Evolutionary conservation across 2,888 invertebrate species (phyloP), one percentile per base, ranked within the genome.

Genomic region (Eristalinus sepulchralis): DNA sequence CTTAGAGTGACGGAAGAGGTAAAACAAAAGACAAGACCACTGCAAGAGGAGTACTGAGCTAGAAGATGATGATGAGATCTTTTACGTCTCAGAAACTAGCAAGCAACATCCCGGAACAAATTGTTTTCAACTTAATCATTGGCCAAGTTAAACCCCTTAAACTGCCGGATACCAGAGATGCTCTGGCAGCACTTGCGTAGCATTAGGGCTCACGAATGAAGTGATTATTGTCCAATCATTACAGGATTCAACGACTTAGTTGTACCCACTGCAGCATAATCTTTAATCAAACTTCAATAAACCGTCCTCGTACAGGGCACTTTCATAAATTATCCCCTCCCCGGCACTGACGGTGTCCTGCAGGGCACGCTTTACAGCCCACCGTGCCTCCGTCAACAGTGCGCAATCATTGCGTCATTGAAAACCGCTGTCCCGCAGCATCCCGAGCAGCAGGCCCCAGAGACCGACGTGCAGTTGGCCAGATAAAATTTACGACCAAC

Each of bases 371-470:
- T 24, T 47, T 47, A 47, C 47, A 47, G 47, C 47, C 8, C 47
- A 17, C 47, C n/a, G 72, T 67, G 66, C 62, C 64, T 5, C 27
- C 27, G 68, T 57, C 75, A 81, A 68, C 75, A 73, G 76, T 47
- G 20, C 31, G 55, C 82, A 76, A 82, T 81, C 72, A 85, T 72
- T 72, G 76, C 77, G 57, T 76, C 81, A 81, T 63, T 84, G 71
- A 71, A 76, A 67, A 59, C 39, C 67, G 62, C 27, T 39, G 34
- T 13, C 22, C 66, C 68, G 8, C 47, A 17, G 17, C 24, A 36
- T 27, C 47, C 55, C 59, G 34, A 55, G 47, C 72, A 68, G 11
- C 67, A 68, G 34, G n/a, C 55, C 73, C 72, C 53, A 36, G 36
- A 9, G 27, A 47, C 62, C 20, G 36, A 70, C 13, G 57, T 47